Percentiles rank a stretch among this genome's conserved stretches.
Conservation (phyloP, 2,113 vertebrate species). For the Lepus europaeus region DNA sequence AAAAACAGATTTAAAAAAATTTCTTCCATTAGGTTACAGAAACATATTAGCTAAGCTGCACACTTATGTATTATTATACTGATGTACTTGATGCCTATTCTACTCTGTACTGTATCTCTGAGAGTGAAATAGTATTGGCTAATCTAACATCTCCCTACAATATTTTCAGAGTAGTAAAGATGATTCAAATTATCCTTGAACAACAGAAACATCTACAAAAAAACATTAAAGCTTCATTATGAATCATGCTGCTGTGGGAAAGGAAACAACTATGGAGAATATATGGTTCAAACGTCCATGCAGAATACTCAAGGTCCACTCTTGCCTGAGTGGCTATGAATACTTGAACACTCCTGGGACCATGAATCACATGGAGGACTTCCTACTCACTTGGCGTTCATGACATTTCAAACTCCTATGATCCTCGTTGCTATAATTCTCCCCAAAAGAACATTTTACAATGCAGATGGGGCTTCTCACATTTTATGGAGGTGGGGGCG, state of each 20-base stretch:
- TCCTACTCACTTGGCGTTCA: not conserved
- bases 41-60: not conserved
- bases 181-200: constrained; percentile 14
- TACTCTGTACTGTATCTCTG: not conserved
- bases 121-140: not conserved
- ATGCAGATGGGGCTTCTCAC: not conserved
- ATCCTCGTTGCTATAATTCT: not conserved
- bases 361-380: not conserved
- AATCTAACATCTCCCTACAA: not conserved
- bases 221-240: not conserved
- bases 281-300: not conserved
- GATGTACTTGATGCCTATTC: not conserved
- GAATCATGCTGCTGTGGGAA: not conserved
- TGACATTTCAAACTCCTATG: not conserved
- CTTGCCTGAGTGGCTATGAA: not conserved
- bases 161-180: constrained; percentile 26
- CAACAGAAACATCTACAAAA: constrained; percentile 7
- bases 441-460: not conserved
- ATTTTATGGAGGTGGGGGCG: no score
- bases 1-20: not conserved
- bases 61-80: not conserved
- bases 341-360: not conserved
- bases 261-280: not conserved
- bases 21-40: not conserved
- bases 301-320: not conserved